Evolutionary conservation across 2,797 vertebrate genomes (phyloP).

Genomic region (Leucoraja ocellata): DNA sequence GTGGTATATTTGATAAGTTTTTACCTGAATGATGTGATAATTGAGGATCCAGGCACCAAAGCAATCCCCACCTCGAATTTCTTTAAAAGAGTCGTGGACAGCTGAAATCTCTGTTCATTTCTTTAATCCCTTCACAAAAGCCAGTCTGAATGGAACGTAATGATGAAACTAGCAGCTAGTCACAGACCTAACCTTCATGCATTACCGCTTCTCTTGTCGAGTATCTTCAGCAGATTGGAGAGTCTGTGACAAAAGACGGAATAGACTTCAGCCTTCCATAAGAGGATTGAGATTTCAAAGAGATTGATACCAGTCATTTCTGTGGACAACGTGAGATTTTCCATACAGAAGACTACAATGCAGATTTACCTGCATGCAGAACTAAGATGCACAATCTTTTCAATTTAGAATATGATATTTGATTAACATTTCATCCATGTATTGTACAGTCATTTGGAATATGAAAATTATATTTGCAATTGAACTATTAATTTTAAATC

Average conservation of each 20-base stretch:
- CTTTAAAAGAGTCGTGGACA: not conserved
- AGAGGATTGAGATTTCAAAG: constrained; percentile 22
- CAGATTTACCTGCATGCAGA: not conserved
- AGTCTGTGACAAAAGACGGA: constrained; percentile 34
- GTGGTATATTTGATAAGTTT: not conserved
- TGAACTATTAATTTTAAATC: not conserved
- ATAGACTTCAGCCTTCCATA: constrained; percentile 4
- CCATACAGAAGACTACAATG: not conserved
- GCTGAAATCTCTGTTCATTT: constrained; percentile 24
- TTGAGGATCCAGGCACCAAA: not conserved
- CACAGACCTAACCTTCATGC: constrained; percentile 32
- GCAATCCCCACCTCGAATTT: not conserved
- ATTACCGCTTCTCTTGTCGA: constrained; percentile 27
- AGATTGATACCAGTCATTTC: not conserved
- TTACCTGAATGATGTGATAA: not conserved
- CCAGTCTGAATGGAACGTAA: constrained; percentile 10
- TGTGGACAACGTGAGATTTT: not conserved
- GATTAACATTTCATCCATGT: not conserved
- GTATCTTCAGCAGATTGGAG: constrained; percentile 22
- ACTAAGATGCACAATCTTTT: not conserved
- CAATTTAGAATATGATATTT: not conserved
- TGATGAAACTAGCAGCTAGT: constrained; percentile 34
- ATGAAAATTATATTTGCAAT: not conserved
- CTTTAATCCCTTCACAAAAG: constrained; percentile 34
- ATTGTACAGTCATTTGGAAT: not conserved